Evolutionary conservation across 2,797 vertebrate species (phyloP).

Genomic region (Siniperca obscura): DNA sequence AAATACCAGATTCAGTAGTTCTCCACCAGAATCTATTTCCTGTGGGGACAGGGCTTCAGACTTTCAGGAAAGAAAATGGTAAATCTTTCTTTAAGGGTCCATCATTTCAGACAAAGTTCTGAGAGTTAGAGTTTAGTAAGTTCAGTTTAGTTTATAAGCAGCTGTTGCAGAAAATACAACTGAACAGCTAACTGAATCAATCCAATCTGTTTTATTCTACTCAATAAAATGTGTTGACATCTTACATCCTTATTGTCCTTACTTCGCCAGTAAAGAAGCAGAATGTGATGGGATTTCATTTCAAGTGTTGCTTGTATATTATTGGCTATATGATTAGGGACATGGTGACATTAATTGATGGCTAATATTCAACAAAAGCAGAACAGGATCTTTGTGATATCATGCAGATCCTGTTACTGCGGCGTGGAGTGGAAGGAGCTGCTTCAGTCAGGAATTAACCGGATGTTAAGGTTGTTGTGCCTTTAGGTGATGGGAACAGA

Average conservation of each 20-base stretch:
- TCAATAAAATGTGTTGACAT: background rate
- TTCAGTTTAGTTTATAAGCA: background rate
- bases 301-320: background rate
- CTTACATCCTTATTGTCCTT: background rate
- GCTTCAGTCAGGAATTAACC: conserved; percentile 37
- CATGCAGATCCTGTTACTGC: conserved; percentile 54
- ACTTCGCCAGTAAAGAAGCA: background rate
- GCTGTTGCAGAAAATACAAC: background rate
- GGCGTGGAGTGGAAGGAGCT: conserved; percentile 30
- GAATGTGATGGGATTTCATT: background rate
- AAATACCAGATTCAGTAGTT: too few relatives aligned
- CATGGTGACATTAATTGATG: background rate
- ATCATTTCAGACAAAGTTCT: background rate
- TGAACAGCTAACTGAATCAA: background rate
- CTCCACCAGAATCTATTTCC: background rate
- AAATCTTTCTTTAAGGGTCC: background rate
- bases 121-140: background rate
- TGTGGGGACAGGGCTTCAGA: background rate
- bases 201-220: background rate
- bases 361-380: conserved; percentile 10
- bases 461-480: conserved; percentile 28
- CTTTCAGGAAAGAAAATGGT: background rate
- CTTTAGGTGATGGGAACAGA: conserved; percentile 33
- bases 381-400: conserved; percentile 29
- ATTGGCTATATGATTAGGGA: background rate